phyloP scores from a whole-genome alignment of 1,140 invertebrate genomes.

The Tribolium madens region DNA sequence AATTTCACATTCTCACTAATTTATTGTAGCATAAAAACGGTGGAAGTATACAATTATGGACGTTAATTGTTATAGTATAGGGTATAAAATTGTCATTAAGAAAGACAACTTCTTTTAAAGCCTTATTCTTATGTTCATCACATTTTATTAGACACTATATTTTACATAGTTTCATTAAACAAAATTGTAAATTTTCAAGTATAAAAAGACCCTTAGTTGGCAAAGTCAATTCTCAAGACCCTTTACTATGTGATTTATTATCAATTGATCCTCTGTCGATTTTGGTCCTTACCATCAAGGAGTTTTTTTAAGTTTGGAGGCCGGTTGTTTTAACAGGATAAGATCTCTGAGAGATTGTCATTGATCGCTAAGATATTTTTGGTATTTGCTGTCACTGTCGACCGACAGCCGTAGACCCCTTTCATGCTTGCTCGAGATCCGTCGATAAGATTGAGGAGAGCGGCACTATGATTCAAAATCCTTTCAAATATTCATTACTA shows the following conservation, averaged over 20 bases:
- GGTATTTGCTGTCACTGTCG: slow-evolving; percentile 55
- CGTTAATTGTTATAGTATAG: slow-evolving; percentile 41
- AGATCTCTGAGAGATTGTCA: slow-evolving; percentile 53
- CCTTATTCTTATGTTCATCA: too few relatives aligned
- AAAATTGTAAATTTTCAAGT: too few relatives aligned
- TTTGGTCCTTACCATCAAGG: slow-evolving; percentile 22
- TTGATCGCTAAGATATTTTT: slow-evolving; percentile 57
- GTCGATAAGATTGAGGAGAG: slow-evolving; percentile 50
- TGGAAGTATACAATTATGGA: slow-evolving; percentile 38
- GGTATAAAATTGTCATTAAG: slow-evolving; percentile 37
- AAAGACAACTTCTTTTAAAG: slow-evolving; percentile 20
- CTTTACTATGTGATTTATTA: not conserved
- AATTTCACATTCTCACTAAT: slow-evolving; percentile 33
- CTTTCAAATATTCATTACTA: slow-evolving; percentile 52
- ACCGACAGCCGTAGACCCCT: slow-evolving; percentile 50
- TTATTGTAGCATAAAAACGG: slow-evolving; percentile 35
- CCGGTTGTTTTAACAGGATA: slow-evolving; percentile 51
- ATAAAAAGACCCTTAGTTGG: too few relatives aligned
- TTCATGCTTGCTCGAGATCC: slow-evolving; percentile 44
- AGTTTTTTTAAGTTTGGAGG: slow-evolving; percentile 24
- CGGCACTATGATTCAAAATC: slow-evolving; percentile 50
- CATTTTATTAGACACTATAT: too few relatives aligned
- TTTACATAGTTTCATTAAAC: not conserved
- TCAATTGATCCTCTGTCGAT: slow-evolving; percentile 3
- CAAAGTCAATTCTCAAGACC: too few relatives aligned